Conservation (phyloP, 2,888 invertebrate species). For the Latheticus oryzae region DNA sequence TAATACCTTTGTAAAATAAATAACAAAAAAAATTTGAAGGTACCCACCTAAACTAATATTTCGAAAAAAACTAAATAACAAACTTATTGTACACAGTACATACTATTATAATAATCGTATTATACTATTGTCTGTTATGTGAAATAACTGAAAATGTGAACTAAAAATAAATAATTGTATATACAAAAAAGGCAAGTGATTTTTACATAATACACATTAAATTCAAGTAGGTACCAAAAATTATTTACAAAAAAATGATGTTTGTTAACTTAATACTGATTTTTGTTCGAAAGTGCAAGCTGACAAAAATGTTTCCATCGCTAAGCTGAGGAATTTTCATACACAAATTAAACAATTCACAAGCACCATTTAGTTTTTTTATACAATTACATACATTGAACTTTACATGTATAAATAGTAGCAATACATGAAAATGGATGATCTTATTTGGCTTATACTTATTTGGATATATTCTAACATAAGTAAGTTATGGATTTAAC, state of each 20-base stretch:
- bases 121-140: slow-evolving; percentile 57
- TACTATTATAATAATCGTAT: slow-evolving; percentile 61
- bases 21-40: slow-evolving; percentile 50
- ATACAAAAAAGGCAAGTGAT: slow-evolving; percentile 57
- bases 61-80: slow-evolving; percentile 55
- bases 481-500: slow-evolving; percentile 50
- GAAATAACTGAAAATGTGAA: slow-evolving; percentile 36
- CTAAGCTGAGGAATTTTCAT: slow-evolving; percentile 49
- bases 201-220: slow-evolving; percentile 55
- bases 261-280: slow-evolving; percentile 58
- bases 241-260: slow-evolving; percentile 53
- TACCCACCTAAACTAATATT: slow-evolving; percentile 54
- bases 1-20: slow-evolving; percentile 56
- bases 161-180: slow-evolving; percentile 44
- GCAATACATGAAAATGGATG: slow-evolving; percentile 50
- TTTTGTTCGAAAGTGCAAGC: slow-evolving; percentile 53
- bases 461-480: slow-evolving; percentile 54
- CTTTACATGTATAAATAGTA: slow-evolving; percentile 53
- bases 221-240: slow-evolving; percentile 52
- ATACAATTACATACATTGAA: slow-evolving; percentile 54
- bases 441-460: slow-evolving; percentile 59
- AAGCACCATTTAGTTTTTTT: slow-evolving; percentile 60
- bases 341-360: slow-evolving; percentile 52
- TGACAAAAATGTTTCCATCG: slow-evolving; percentile 49
- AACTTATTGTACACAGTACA: slow-evolving; percentile 64